A percentile compares a stretch with the other conserved stretches of the same genome.
phyloP scores from a whole-genome alignment of 2,888 invertebrate species.

The Alcis repandata region DNA sequence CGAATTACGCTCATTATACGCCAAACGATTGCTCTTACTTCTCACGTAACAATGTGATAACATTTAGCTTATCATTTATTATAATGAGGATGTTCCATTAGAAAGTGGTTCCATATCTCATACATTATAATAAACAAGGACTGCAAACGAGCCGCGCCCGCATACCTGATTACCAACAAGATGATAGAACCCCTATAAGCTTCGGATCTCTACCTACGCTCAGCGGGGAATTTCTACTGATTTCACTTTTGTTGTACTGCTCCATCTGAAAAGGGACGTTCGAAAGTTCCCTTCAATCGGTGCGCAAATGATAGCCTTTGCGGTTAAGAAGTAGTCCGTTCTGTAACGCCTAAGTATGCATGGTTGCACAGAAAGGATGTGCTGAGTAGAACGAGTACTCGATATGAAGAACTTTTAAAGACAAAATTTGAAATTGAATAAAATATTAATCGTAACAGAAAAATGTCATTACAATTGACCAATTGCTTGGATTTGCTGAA shows the following conservation, averaged over 20 bases:
- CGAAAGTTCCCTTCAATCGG: conserved; percentile 49
- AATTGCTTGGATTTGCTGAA: too few relatives aligned
- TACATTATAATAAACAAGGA: conserved; percentile 56
- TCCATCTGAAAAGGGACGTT: conserved; percentile 36
- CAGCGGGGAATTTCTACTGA: conserved; percentile 63
- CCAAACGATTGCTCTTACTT: conserved; percentile 2
- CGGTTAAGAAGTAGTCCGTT: conserved; percentile 15
- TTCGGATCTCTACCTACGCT: conserved; percentile 52
- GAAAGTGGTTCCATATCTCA: conserved; percentile 60
- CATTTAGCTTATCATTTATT: conserved; percentile 33
- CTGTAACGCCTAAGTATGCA: not conserved
- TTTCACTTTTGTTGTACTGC: conserved; percentile 75
- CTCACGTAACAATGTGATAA: conserved; percentile 49
- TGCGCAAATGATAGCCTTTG: conserved; percentile 30
- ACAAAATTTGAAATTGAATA: too few relatives aligned
- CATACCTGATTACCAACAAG: conserved; percentile 62
- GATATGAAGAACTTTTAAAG: too few relatives aligned
- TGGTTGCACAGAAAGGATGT: not conserved
- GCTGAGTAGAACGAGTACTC: not conserved
- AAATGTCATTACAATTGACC: too few relatives aligned
- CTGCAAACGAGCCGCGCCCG: conserved; percentile 64
- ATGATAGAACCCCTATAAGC: conserved; percentile 75
- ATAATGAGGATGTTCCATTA: conserved; percentile 48
- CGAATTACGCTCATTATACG: too few relatives aligned
- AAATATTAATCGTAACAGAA: too few relatives aligned